These are phyloP conservation scores for Xanthorhoe spadicearia DNA, from an alignment of 2,888 invertebrate genomes.

Conservation along the genomic window DNA sequence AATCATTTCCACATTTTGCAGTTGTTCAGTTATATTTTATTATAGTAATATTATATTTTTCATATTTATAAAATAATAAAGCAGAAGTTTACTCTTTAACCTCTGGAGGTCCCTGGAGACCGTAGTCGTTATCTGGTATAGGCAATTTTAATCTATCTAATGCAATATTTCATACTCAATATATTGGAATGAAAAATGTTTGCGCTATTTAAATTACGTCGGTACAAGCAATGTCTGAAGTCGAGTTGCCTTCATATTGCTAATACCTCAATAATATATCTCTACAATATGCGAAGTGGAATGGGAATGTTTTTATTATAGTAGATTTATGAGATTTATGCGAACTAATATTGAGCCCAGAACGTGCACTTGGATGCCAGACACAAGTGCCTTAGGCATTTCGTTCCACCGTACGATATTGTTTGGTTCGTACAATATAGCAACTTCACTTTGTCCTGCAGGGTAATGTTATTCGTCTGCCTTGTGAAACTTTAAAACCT, in stretches of 20 bases:
- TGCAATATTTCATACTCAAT: slow-evolving; percentile 2
- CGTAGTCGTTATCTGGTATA: not conserved
- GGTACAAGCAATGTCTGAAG: slow-evolving; percentile 18
- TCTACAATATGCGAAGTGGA: slow-evolving; percentile 50
- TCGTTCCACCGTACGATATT: slow-evolving; percentile 50
- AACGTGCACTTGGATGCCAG: slow-evolving; percentile 59
- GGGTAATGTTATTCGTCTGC: not conserved
- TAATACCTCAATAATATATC: slow-evolving; percentile 51
- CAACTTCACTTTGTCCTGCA: not conserved
- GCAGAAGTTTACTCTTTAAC: too few relatives aligned
- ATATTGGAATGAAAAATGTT: slow-evolving; percentile 6
- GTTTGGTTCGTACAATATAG: slow-evolving; percentile 12
- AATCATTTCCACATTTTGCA: slow-evolving; percentile 18
- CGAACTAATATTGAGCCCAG: slow-evolving; percentile 55
- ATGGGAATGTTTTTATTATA: slow-evolving; percentile 60
- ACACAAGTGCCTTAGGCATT: slow-evolving; percentile 63
- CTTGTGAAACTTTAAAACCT: not conserved
- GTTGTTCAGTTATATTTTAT: too few relatives aligned
- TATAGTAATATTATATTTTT: too few relatives aligned
- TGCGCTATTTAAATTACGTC: slow-evolving; percentile 3
- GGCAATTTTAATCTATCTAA: not conserved
- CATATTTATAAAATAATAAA: not conserved
- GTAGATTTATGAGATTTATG: slow-evolving; percentile 56
- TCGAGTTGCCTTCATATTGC: slow-evolving; percentile 36
- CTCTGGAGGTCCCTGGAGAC: too few relatives aligned